These are phyloP conservation scores for Drosophila mojavensis DNA, from an alignment of 1,140 invertebrate species.

Conservation along the genomic window DNA sequence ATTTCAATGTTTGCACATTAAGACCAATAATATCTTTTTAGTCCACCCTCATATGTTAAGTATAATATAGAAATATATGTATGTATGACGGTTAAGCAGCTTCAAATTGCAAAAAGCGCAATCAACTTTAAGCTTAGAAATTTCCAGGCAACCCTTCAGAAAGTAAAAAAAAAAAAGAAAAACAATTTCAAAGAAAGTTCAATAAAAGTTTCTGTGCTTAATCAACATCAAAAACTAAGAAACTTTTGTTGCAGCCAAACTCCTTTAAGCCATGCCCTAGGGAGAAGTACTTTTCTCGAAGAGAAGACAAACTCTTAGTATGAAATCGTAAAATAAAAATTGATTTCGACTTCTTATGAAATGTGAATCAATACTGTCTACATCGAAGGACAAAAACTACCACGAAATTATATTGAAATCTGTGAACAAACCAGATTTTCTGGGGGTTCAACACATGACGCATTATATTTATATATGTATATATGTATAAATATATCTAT, in stretches of 20 bases:
- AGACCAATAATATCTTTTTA: no score
- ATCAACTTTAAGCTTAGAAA: constrained; percentile 2
- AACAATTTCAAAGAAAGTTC: constrained; percentile 22
- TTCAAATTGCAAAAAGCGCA: constrained; percentile 1
- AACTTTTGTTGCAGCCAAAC: constrained; percentile 11
- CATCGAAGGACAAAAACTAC: constrained; percentile 22
- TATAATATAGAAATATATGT: no score
- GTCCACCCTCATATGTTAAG: no score
- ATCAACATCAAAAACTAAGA: constrained; percentile 29
- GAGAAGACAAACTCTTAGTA: background rate
- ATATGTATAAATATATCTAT: background rate
- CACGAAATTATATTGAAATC: constrained; percentile 35
- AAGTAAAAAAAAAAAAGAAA: constrained; percentile 25
- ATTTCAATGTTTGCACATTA: no score
- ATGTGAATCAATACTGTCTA: constrained; percentile 2
- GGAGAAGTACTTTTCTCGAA: background rate
- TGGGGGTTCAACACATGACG: constrained; percentile 46
- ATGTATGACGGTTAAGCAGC: background rate
- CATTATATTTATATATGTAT: constrained; percentile 38
- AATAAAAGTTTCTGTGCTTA: constrained; percentile 35
- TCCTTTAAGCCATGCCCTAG: background rate
- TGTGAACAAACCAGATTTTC: constrained; percentile 20
- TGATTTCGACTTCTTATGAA: background rate
- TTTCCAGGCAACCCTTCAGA: constrained; percentile 9
- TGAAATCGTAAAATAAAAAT: background rate